These are phyloP conservation scores for Gambelia wislizenii DNA, from an alignment of 2,797 vertebrate species.

Conservation along the genomic window DNA sequence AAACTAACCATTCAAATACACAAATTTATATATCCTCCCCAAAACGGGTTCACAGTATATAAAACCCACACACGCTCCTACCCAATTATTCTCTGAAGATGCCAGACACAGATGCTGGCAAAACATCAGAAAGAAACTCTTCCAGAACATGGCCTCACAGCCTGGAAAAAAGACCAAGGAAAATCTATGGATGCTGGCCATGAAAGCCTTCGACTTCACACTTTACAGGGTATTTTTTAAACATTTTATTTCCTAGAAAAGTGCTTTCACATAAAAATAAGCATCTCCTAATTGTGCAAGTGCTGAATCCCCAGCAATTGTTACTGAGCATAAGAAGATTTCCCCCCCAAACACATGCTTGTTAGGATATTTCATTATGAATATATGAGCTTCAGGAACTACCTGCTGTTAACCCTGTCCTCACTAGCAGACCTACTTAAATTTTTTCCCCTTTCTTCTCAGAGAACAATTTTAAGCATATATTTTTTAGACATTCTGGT, in stretches of 20 bases:
- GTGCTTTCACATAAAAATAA: slow-evolving; percentile 22
- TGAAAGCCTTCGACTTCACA: no score
- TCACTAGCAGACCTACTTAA: not conserved
- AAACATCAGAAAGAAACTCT: no score
- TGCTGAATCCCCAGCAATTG: not conserved
- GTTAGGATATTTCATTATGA: not conserved
- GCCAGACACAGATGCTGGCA: no score
- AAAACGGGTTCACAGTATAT: no score
- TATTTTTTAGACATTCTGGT: not conserved
- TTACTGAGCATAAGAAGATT: not conserved
- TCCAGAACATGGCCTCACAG: no score
- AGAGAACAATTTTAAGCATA: not conserved
- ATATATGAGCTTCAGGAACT: not conserved
- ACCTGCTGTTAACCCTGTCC: not conserved
- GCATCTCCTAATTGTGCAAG: not conserved
- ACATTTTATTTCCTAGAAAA: slow-evolving; percentile 49
- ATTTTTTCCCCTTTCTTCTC: not conserved
- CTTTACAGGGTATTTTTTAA: slow-evolving; percentile 15
- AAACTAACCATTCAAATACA: no score
- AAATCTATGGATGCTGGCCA: no score
- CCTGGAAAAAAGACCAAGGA: no score
- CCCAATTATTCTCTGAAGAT: no score
- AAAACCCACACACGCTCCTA: no score
- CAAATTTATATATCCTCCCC: no score
- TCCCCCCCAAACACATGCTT: not conserved